Base-by-base conservation (phyloP, 1,140 invertebrate species). In the Bradysia coprophila region DNA sequence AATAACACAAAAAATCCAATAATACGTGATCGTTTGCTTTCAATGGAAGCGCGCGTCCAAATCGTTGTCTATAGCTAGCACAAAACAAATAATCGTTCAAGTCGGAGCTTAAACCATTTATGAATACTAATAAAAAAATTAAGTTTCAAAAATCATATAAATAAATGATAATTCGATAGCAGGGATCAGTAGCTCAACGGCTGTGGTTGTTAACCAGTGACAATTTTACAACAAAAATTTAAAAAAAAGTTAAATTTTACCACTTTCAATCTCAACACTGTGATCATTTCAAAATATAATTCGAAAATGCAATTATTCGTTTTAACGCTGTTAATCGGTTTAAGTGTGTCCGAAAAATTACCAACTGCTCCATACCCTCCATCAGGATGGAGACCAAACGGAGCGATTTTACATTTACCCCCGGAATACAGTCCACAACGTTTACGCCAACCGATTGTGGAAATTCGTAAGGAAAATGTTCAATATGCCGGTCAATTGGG, bases 331-430 rank as follows among this genome's bases (percentile, higher is more conserved):
- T 28, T 28, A 28, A 28, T 37, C 15, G 13, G 11, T 6, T 6
- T 18, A 15, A 16, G 6, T 16, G 34, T 37, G 9, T 18, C 9
- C 16, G 11, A 19, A 11, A 37, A 37, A 37, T 37, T 28, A 28
- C 24, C 24, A 8, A 28, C 40, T 32, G 50, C 48, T 3, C 52
- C 53, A 1, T 59, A 59, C 47, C 42, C 54, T 2, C 34, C 56
- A 0, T 11, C 49, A 16, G 56, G 56, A 15, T 58, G 52, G 55
- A 53, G 54, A 6, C 56, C 56, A 2, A 6, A 28, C 6, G 24
- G 24, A 28, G 24, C 24, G 13, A 28, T 13, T 8, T 28, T 28
- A 13, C 24, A 28, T 8, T 28, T 28, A 13, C 24, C 24, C 6
- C 6, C 24, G 10, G 39, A 28, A 18, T 40, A 24, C 21, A 37